Base-by-base conservation (phyloP, 1,140 invertebrate genomes). In the Papilio polyxenes region DNA sequence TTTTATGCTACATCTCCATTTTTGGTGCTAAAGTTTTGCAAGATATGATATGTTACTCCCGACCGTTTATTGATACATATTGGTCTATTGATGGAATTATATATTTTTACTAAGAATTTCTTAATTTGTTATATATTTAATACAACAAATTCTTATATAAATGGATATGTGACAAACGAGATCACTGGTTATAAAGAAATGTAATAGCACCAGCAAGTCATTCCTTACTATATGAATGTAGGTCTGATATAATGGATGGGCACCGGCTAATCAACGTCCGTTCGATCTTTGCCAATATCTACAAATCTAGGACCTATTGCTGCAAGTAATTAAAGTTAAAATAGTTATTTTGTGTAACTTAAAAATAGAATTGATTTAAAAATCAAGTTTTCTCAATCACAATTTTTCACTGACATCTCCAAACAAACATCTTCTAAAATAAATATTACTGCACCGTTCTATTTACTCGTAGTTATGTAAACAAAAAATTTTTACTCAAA, bases 1-100 rank as follows among this genome's bases (percentile, higher is more conserved):
- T 80, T 80, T 80, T 79, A n/a, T 48, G n/a, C 15, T 20, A 11
- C 78, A 40, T 69, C 78, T 80, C 78, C 62, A 69, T 80, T 69
- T 80, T 80, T 80, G 78, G 62, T 44, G 49, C 8, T 69, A 69
- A 69, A 51, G 20, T 80, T 80, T 80, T 48, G 59, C 56, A 69
- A 69, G 62, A 49, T 49, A 80, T 80, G 56, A 69, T 49, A 80
- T 80, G 37, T 80, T 80, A 40, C 37, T 69, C 62, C 9, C 44
- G 20, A n/a, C 11, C 17, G n/a, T 80, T 69, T 80, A 80, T 80
- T 80, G 40, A 65, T 80, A 69, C 59, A 53, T 80, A 65, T 80
- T 80, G 20, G 59, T 80, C 13, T 48, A 59, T 80, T 69, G n/a
- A 51, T 37, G 49, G 10, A 37, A 77, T 75, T 8, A 44, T 75